These are phyloP conservation scores for Sphyrna mokarran DNA, from an alignment of 2,113 vertebrate species.

Conservation along the genomic window DNA sequence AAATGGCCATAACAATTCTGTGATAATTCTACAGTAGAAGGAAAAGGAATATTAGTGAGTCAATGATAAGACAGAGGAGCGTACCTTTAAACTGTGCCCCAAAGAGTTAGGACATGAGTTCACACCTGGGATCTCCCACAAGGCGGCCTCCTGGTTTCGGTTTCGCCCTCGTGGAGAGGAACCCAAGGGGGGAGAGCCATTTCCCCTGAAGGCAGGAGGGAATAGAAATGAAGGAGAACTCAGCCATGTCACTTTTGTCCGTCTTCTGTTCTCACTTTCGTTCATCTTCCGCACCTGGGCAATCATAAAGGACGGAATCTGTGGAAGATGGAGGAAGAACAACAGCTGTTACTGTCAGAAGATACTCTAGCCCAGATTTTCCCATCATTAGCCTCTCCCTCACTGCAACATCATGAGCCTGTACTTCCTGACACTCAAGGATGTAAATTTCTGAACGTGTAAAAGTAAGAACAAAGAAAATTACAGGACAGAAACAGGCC, in stretches of 20 bases:
- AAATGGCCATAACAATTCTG: no score
- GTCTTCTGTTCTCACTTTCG: constrained; percentile 67
- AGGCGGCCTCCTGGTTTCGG: neutral
- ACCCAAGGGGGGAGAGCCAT: neutral
- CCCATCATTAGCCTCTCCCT: neutral
- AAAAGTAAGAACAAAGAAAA: neutral
- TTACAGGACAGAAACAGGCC: no score
- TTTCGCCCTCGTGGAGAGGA: neutral
- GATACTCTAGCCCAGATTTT: neutral
- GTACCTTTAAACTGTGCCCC: constrained; percentile 1
- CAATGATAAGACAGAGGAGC: neutral
- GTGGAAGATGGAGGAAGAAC: neutral
- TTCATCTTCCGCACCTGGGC: constrained; percentile 88
- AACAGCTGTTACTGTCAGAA: neutral
- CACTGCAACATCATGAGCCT: neutral
- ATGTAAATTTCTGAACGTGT: neutral
- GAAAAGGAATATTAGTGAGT: neutral
- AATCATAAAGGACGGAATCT: constrained; percentile 86
- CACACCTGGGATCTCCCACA: constrained; percentile 7
- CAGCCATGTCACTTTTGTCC: constrained; percentile 64
- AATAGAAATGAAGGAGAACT: neutral
- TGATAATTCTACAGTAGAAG: neutral
- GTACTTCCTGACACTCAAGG: neutral
- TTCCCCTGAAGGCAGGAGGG: constrained; percentile 21
- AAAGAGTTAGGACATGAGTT: constrained; percentile 41